phyloP scores from a whole-genome alignment of 2,113 vertebrate species.

The Sitta europaea region DNA sequence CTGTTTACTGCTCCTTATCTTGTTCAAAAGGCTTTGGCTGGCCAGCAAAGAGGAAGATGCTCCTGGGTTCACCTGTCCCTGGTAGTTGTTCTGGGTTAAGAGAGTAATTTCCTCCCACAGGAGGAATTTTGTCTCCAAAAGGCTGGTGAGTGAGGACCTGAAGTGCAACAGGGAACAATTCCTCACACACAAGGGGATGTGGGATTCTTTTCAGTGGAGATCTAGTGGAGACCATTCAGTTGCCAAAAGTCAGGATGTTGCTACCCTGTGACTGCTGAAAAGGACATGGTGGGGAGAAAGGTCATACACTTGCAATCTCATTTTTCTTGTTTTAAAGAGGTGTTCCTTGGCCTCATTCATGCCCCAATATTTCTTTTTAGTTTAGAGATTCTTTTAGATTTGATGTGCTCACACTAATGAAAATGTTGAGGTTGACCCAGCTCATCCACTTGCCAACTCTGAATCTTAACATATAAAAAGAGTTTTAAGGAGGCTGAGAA shows the following conservation, averaged over 20 bases:
- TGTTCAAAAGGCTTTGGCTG: background rate
- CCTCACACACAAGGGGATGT: background rate
- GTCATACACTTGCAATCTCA: background rate
- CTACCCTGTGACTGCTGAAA: background rate
- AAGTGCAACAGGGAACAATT: background rate
- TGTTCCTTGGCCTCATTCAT: background rate
- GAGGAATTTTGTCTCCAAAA: background rate
- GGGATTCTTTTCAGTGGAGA: background rate
- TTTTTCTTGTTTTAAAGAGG: background rate
- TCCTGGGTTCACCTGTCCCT: background rate
- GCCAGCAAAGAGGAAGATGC: background rate
- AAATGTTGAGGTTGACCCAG: background rate
- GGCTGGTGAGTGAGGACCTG: accelerated
- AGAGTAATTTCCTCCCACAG: background rate
- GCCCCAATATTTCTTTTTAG: background rate
- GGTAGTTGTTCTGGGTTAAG: background rate
- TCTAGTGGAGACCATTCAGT: background rate
- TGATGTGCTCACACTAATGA: background rate
- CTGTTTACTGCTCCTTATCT: background rate
- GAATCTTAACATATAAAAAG: background rate
- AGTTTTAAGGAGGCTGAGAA: background rate
- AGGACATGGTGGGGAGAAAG: background rate
- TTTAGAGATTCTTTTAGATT: background rate
- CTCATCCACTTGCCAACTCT: background rate
- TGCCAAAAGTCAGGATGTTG: background rate